Evolutionary conservation across 1,140 invertebrate genomes (phyloP).

Genomic region (Leptinotarsa defecta): DNA sequence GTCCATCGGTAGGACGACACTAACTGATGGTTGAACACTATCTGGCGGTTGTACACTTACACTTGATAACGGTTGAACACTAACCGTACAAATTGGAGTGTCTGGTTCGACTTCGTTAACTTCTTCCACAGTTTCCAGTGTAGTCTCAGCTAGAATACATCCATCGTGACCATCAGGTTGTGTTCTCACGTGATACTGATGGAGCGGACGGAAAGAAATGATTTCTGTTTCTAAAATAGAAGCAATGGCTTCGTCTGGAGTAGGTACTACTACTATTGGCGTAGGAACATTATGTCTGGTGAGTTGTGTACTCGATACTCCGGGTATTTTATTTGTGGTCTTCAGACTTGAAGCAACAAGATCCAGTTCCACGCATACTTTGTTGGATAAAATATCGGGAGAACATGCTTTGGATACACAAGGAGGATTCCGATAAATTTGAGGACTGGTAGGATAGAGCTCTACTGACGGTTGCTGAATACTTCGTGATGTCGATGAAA

Average conservation of each 20-base stretch:
- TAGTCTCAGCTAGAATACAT: conserved; percentile 13
- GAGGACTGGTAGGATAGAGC: conserved; percentile 37
- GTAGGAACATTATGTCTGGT: background rate
- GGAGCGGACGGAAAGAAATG: conserved; percentile 3
- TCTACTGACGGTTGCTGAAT: conserved; percentile 29
- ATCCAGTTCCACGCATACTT: conserved; percentile 49
- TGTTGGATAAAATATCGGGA: conserved; percentile 49
- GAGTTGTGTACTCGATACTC: background rate
- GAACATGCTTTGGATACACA: conserved; percentile 30
- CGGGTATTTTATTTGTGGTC: background rate
- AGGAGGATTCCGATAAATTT: conserved; percentile 30
- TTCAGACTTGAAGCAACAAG: conserved; percentile 46
- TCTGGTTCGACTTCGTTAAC: conserved; percentile 24
- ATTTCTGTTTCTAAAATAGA: conserved; percentile 34
- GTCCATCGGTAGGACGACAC: background rate
- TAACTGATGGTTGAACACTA: too few species aligned
- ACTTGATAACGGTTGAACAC: too few species aligned
- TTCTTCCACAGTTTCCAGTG: conserved; percentile 21
- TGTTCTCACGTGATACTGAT: conserved; percentile 32
- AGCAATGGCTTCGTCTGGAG: conserved; percentile 37
- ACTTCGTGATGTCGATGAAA: conserved; percentile 15
- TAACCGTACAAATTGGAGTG: background rate
- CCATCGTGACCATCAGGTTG: conserved; percentile 50
- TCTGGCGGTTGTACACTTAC: background rate
- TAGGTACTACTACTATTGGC: background rate